Conservation (phyloP, 2,113 vertebrate species). For the Anguilla rostrata region DNA sequence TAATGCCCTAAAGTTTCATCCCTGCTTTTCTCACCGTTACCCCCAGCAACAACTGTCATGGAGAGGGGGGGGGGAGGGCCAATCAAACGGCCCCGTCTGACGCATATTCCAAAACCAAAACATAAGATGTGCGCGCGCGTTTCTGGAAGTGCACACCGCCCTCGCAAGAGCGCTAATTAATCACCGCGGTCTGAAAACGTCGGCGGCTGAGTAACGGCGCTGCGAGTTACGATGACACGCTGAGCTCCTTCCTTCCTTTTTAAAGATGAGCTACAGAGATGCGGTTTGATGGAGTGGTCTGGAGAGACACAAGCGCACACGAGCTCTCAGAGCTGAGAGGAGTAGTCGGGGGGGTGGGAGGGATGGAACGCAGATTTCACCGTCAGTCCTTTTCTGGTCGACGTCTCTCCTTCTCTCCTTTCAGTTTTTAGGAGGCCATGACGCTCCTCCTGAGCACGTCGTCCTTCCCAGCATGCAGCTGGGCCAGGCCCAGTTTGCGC, state of each 20-base stretch:
- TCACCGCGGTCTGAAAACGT: not conserved
- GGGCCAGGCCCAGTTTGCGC: conserved; percentile 71
- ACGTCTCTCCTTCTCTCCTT: not conserved
- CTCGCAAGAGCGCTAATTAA: conserved; percentile 34
- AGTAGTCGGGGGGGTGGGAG: conserved; percentile 68
- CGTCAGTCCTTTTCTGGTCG: conserved; percentile 21
- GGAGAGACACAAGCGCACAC: conserved; percentile 26
- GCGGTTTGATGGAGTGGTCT: conserved; percentile 53
- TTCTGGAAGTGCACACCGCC: conserved; percentile 30
- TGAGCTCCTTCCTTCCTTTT: not conserved
- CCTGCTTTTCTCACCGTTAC: conserved; percentile 55
- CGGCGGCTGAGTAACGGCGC: not conserved
- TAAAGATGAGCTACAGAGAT: conserved; percentile 42
- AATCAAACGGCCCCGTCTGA: conserved; percentile 20
- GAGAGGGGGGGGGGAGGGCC: conserved; percentile 14
- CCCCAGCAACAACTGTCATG: conserved; percentile 53
- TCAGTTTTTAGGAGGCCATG: conserved; percentile 80
- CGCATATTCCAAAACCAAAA: conserved; percentile 37
- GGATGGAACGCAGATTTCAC: conserved; percentile 41
- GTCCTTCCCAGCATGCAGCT: conserved; percentile 81
- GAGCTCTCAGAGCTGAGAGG: conserved; percentile 43
- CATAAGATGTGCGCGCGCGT: conserved; percentile 28
- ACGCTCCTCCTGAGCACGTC: conserved; percentile 91
- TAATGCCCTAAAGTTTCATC: conserved; percentile 83
- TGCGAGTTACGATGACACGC: too few relatives aligned